Evolutionary conservation across 2,113 vertebrate genomes (phyloP).

Genomic region (Chaenogobius annularis): DNA sequence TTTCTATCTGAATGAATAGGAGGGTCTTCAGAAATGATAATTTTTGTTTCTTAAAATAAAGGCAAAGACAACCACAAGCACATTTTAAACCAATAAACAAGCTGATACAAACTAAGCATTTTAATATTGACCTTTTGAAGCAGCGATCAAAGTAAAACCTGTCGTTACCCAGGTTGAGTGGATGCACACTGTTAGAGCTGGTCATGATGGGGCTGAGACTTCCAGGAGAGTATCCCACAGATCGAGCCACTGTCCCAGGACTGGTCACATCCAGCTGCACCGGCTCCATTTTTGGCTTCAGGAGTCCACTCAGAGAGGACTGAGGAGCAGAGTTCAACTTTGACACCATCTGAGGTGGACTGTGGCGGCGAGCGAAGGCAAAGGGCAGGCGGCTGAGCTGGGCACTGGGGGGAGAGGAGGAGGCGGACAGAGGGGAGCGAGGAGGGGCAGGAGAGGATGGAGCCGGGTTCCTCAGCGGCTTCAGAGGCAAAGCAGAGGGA

Average conservation of each 20-base stretch:
- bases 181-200: slow-evolving; percentile 62
- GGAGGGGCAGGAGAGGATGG: slow-evolving; percentile 68
- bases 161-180: slow-evolving; percentile 73
- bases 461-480: slow-evolving; percentile 70
- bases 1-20: too few species aligned
- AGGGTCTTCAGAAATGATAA: too few species aligned
- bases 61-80: too few species aligned
- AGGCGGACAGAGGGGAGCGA: slow-evolving; percentile 64
- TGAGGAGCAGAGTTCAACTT: slow-evolving; percentile 56
- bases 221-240: slow-evolving; percentile 49
- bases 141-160: neutral
- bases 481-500: slow-evolving; percentile 73
- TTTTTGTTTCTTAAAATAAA: too few species aligned
- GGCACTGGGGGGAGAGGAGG: slow-evolving; percentile 60
- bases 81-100: too few species aligned
- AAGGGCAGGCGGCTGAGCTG: slow-evolving; percentile 69
- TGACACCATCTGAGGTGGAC: slow-evolving; percentile 58
- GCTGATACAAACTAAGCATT: too few species aligned
- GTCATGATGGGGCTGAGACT: slow-evolving; percentile 62
- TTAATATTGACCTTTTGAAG: too few species aligned
- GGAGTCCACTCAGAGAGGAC: slow-evolving; percentile 40
- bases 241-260: slow-evolving; percentile 35
- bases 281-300: slow-evolving; percentile 78
- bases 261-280: slow-evolving; percentile 75
- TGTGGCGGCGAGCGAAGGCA: slow-evolving; percentile 64